phyloP scores from a whole-genome alignment of 2,797 vertebrate species.

The Acridotheres tristis region DNA sequence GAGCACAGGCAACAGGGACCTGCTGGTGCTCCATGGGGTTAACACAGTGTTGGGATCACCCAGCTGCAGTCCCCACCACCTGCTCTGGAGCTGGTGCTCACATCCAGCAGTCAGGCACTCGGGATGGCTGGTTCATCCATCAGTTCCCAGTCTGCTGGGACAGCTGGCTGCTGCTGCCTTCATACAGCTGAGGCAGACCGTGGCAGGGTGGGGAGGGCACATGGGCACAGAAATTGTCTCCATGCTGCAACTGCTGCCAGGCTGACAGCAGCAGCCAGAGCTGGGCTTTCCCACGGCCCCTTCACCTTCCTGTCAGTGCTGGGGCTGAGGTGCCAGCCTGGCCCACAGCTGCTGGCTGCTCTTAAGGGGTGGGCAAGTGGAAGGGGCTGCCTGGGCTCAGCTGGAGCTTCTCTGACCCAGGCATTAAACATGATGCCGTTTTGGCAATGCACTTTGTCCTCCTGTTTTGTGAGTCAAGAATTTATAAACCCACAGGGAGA shows the following conservation, averaged over 20 bases:
- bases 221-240: not conserved
- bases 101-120: not conserved
- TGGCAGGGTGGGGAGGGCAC: not conserved
- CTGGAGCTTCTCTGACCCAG: slow-evolving; percentile 18
- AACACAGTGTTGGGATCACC: fast-evolving
- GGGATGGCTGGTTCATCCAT: not conserved
- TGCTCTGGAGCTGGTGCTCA: not conserved
- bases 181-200: not conserved
- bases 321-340: slow-evolving; percentile 11
- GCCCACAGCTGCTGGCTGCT: not conserved
- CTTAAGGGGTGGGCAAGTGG: not conserved
- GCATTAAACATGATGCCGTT: not conserved
- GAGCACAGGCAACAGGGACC: fast-evolving
- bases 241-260: not conserved
- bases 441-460: not conserved
- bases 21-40: fast-evolving
- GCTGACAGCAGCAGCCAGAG: slow-evolving; percentile 1
- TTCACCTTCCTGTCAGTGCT: not conserved
- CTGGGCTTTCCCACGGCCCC: not conserved
- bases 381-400: not conserved
- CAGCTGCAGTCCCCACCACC: not conserved
- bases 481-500: not conserved
- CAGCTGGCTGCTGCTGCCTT: not conserved
- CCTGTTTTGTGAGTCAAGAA: not conserved
- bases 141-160: fast-evolving